phyloP scores from a whole-genome alignment of 2,888 invertebrate genomes.

The Oligia strigilis region DNA sequence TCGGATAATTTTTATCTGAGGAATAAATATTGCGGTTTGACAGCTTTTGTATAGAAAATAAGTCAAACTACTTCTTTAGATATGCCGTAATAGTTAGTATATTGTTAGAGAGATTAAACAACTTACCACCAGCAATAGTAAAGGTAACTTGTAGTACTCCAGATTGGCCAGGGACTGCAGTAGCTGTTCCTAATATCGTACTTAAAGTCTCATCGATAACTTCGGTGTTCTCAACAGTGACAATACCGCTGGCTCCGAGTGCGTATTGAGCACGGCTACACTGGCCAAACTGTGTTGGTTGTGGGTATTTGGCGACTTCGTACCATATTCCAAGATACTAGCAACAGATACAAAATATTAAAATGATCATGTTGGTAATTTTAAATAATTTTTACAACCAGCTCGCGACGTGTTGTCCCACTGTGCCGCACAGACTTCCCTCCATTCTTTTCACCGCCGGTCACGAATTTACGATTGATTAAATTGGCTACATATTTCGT shows the following conservation, averaged over 20 bases:
- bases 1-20: neutral
- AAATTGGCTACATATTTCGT: neutral
- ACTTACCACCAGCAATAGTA: conserved; percentile 86
- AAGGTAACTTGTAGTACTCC: conserved; percentile 90
- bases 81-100: too few species aligned
- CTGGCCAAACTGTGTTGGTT: conserved; percentile 90
- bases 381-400: neutral
- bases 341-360: neutral
- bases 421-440: neutral
- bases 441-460: neutral
- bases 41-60: too few species aligned
- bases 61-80: too few species aligned
- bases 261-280: conserved; percentile 91
- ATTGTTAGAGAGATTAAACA: neutral
- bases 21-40: too few species aligned
- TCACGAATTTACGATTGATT: neutral
- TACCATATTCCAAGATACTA: conserved; percentile 90
- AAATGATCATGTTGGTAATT: neutral
- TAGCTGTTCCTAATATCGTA: conserved; percentile 88
- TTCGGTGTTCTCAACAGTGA: conserved; percentile 75
- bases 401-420: neutral
- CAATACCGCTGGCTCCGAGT: conserved; percentile 46
- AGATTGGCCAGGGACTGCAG: conserved; percentile 81
- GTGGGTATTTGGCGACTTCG: conserved; percentile 92
- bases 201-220: conserved; percentile 84